A percentile compares a stretch with the other conserved stretches of the same genome.
phyloP scores from a whole-genome alignment of 1,140 invertebrate genomes.

The Macrotrachela quadricornifera region DNA sequence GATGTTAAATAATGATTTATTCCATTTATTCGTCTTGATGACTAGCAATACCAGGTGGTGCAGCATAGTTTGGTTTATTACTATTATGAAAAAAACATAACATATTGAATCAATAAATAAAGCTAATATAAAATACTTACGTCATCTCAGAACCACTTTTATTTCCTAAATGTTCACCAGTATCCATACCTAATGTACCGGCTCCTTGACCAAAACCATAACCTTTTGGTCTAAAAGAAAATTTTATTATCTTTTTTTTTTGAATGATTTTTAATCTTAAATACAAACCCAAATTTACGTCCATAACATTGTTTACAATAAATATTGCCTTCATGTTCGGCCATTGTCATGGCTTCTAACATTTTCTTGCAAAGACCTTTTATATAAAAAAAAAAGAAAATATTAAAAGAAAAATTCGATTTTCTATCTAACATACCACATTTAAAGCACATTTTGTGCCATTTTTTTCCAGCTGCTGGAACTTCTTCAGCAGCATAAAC shows the following conservation, averaged over 20 bases:
- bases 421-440: slow-evolving; percentile 92
- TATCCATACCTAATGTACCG: slow-evolving; percentile 76
- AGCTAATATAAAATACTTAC: not conserved
- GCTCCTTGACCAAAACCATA: slow-evolving; percentile 92
- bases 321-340: slow-evolving; percentile 75
- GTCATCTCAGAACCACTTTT: not conserved
- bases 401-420: too few species aligned
- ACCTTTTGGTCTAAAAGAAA: slow-evolving; percentile 49
- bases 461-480: slow-evolving; percentile 84
- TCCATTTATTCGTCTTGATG: too few species aligned
- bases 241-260: too few species aligned
- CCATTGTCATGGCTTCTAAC: slow-evolving; percentile 72
- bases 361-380: slow-evolving; percentile 54
- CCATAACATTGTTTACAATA: slow-evolving; percentile 82
- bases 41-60: not conserved
- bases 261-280: too few species aligned
- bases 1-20: too few species aligned
- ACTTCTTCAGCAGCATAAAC: slow-evolving; percentile 96
- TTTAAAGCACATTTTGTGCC: slow-evolving; percentile 97
- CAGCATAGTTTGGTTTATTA: not conserved
- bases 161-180: slow-evolving; percentile 22
- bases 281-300: slow-evolving; percentile 48
- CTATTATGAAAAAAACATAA: not conserved
- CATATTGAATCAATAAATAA: not conserved
- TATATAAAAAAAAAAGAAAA: not conserved